Conservation (phyloP, 2,888 invertebrate species). For the Lasioglossum villosulum region DNA sequence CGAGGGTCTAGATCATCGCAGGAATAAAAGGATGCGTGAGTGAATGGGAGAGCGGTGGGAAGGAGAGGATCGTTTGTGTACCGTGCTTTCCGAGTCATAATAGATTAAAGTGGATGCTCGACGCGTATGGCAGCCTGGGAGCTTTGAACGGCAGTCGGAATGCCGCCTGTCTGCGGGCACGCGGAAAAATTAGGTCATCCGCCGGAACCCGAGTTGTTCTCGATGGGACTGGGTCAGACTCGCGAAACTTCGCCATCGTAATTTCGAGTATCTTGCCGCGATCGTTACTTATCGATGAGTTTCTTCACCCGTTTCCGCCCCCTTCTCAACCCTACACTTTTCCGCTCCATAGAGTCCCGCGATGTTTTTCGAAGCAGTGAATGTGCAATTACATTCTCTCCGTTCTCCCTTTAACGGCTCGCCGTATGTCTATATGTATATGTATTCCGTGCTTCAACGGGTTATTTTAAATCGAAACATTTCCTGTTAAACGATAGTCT, state of each 20-base stretch:
- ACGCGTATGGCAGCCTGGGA: constrained; percentile 27
- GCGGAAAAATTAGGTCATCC: constrained; percentile 37
- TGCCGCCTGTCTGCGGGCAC: constrained; percentile 34
- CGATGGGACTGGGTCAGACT: constrained; percentile 27
- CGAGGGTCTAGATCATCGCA: constrained; percentile 16
- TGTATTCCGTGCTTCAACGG: background rate
- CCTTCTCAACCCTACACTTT: background rate
- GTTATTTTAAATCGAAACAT: background rate
- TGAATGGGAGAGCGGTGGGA: constrained; percentile 20
- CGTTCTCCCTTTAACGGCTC: background rate
- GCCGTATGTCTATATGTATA: background rate
- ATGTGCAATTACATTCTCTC: constrained; percentile 8
- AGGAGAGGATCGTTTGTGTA: constrained; percentile 12
- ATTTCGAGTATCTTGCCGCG: constrained; percentile 16
- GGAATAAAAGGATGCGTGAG: constrained; percentile 34
- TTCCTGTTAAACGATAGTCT: background rate
- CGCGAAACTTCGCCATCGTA: constrained; percentile 20
- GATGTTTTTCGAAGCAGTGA: constrained; percentile 1
- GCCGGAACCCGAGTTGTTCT: constrained; percentile 18
- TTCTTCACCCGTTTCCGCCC: background rate
- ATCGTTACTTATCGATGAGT: constrained; percentile 17
- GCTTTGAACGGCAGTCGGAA: constrained; percentile 22
- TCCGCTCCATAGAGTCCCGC: background rate
- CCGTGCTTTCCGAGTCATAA: constrained; percentile 30
- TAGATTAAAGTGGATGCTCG: constrained; percentile 43